Conservation (phyloP, 2,113 vertebrate genomes). For the Elgaria multicarinata region DNA sequence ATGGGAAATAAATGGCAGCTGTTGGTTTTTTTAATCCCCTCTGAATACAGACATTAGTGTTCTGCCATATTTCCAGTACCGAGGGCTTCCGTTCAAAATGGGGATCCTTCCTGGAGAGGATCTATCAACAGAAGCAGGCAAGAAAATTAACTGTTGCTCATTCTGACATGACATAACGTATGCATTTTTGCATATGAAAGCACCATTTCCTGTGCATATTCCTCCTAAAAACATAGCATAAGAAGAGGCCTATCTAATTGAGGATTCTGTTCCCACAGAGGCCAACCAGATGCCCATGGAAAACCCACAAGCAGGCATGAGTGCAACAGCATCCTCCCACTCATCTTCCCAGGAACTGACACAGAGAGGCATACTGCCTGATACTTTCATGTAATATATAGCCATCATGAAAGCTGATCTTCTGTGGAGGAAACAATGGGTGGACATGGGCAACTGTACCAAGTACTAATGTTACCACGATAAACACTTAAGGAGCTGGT, state of each 20-base stretch:
- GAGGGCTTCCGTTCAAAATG: conserved; percentile 54
- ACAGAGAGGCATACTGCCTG: no score
- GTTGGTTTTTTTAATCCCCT: conserved; percentile 50
- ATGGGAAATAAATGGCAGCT: conserved; percentile 70
- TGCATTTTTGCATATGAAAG: not conserved
- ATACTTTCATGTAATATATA: no score
- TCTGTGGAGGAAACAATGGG: not conserved
- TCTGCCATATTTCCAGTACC: conserved; percentile 57
- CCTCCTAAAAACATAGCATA: not conserved
- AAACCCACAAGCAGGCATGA: no score
- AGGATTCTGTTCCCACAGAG: no score
- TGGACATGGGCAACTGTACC: not conserved
- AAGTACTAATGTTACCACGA: not conserved
- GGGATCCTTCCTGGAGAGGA: conserved; percentile 32
- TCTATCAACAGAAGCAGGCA: not conserved
- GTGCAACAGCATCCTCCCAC: no score
- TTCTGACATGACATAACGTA: no score
- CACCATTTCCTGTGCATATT: not conserved
- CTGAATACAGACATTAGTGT: conserved; percentile 56
- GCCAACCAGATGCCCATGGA: no score
- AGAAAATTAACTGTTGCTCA: not conserved
- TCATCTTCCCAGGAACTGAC: no score
- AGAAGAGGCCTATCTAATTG: no score
- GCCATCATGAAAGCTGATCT: not conserved
- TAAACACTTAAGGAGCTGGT: not conserved